phyloP scores from a whole-genome alignment of 2,113 vertebrate genomes.

The Zapornia atra region DNA sequence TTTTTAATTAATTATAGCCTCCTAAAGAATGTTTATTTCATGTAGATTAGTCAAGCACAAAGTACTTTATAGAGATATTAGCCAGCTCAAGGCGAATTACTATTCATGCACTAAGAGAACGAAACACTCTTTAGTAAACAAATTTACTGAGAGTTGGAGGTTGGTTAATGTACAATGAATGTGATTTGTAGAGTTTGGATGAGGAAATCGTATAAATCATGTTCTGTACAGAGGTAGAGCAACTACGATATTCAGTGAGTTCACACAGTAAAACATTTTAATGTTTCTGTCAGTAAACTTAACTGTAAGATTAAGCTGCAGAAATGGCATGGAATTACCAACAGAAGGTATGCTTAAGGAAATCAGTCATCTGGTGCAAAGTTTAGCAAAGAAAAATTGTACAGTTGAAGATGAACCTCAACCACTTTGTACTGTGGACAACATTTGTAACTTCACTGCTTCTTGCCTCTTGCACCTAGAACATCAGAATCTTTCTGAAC shows the following conservation, averaged over 20 bases:
- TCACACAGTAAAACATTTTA: conserved; percentile 31
- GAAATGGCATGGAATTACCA: not conserved
- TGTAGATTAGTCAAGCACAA: not conserved
- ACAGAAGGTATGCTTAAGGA: not conserved
- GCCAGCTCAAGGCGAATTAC: not conserved
- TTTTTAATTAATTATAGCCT: not conserved
- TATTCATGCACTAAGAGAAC: not conserved
- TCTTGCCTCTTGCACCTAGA: not conserved
- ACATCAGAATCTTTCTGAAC: not conserved
- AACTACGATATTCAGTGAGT: not conserved
- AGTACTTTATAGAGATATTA: not conserved
- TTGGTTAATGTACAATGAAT: not conserved
- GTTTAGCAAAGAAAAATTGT: not conserved
- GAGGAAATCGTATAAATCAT: not conserved
- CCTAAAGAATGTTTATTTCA: not conserved
- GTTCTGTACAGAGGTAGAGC: not conserved
- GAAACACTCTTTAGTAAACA: not conserved
- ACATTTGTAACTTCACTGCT: not conserved
- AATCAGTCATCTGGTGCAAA: not conserved
- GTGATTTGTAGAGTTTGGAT: not conserved
- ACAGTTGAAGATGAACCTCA: not conserved
- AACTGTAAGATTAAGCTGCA: not conserved
- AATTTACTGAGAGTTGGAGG: not conserved
- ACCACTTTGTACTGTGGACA: not conserved
- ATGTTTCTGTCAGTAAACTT: conserved; percentile 2